Base-by-base conservation (phyloP, 2,888 invertebrate species). In the Harmothoe impar region DNA sequence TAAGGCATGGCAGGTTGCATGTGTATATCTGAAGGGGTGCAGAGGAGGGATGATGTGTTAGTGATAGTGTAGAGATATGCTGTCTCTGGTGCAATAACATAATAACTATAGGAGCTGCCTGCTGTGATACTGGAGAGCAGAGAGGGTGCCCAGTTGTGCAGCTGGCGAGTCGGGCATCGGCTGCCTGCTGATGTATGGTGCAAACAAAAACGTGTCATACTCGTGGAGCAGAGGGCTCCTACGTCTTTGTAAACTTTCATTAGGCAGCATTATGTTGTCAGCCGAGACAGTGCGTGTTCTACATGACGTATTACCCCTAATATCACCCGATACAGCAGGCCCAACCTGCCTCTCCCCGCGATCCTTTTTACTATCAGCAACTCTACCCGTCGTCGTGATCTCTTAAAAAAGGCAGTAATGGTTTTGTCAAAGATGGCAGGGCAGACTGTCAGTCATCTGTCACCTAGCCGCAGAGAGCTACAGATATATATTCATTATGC, bases 201-300 rank as follows among this genome's bases (percentile, higher is more conserved):
- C 56, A 31, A 54, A 56, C 86, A 86, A 86, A 86, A 86, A 86
- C 54, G 54, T 86, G 86, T 52, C 86, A 54, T 17, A 25, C 25
- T 43, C 86, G 31, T 23, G 54, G 54, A 86, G 52, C 52, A 56
- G 17, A 17, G 54, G 86, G 3, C 56, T 56, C 86, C 56, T 56
- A 29, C 56, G 29, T 86, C 56, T 86, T 86, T 54, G 86, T 86
- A 54, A 86, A 86, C 86, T 86, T 54, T 54, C 86, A 86, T 86
- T 86, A 86, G 17, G 54, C 54, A 7, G 52, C 86, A 86, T 86
- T 86, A 86, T 54, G 86, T 52, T 86, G 86, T 86, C 86, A 86
- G 56, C n/a, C 52, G 86, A 52, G 86, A 86, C 54, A 86, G 5
- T 54, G 86, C 54, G 86, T 86, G 81, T 33, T 81, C 81, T 33